Evolutionary conservation across 2,113 vertebrate species (phyloP).

Genomic region (Charadrius vociferus): DNA sequence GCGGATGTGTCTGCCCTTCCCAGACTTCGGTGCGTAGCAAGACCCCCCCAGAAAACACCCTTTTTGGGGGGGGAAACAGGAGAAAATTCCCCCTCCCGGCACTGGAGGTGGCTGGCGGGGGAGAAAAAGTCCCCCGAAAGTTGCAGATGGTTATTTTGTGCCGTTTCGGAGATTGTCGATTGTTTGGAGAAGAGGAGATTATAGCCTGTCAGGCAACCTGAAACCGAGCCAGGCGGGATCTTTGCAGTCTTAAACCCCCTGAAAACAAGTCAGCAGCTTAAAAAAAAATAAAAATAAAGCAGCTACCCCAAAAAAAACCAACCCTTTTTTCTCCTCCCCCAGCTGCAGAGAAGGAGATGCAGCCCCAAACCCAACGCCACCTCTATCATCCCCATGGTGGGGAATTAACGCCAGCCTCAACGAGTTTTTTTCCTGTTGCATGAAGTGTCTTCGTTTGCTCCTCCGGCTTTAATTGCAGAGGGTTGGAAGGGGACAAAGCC

Average conservation of each 20-base stretch:
- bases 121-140: not conserved
- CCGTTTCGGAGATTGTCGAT: not conserved
- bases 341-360: not conserved
- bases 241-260: not conserved
- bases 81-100: not conserved
- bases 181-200: conserved; percentile 17
- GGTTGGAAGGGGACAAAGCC: not conserved
- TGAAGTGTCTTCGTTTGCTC: accelerated
- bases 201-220: conserved; percentile 22
- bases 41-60: not conserved
- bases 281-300: not conserved
- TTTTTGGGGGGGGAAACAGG: accelerated
- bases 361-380: not conserved
- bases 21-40: accelerated
- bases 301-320: not conserved
- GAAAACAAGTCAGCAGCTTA: not conserved
- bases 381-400: not conserved
- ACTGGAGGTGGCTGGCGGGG: accelerated
- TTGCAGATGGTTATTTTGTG: not conserved
- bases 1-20: accelerated
- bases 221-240: not conserved
- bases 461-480: not conserved
- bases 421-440: no score
- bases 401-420: not conserved
- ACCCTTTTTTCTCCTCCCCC: not conserved